Evolutionary conservation across 2,888 invertebrate species (phyloP).

Genomic region (Poecilus cupreus): DNA sequence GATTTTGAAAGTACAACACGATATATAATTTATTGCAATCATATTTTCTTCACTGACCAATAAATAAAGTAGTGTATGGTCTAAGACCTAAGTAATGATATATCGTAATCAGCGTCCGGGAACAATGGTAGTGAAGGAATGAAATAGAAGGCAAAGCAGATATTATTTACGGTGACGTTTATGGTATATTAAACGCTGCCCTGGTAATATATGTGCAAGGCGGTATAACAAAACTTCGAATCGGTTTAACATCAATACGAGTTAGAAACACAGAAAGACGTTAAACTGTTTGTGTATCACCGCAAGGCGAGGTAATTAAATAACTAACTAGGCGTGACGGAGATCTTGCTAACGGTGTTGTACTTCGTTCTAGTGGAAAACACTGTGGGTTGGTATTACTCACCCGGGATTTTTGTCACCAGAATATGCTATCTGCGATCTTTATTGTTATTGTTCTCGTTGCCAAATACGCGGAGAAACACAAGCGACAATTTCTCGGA

Average conservation of each 20-base stretch:
- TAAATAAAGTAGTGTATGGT: background rate
- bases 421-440: background rate
- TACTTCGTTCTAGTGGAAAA: slow-evolving; percentile 17
- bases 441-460: background rate
- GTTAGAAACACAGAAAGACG: background rate
- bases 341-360: slow-evolving; percentile 15
- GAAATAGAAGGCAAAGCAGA: slow-evolving; percentile 35
- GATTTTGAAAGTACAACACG: background rate
- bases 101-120: slow-evolving; percentile 8
- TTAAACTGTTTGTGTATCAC: slow-evolving; percentile 27
- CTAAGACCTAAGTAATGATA: background rate
- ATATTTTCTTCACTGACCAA: background rate
- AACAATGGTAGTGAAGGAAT: slow-evolving; percentile 22
- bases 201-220: slow-evolving; percentile 45
- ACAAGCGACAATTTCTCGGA: background rate
- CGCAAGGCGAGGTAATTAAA: slow-evolving; percentile 19
- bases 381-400: background rate
- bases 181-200: slow-evolving; percentile 50
- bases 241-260: slow-evolving; percentile 39
- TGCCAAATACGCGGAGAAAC: background rate
- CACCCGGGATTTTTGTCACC: background rate
- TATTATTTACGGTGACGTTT: slow-evolving; percentile 55
- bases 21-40: background rate
- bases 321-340: slow-evolving; percentile 42
- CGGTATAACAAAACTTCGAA: slow-evolving; percentile 40